These are phyloP conservation scores for Darevskia mixta DNA, from an alignment of 2,797 vertebrate species.

Conservation along the genomic window DNA sequence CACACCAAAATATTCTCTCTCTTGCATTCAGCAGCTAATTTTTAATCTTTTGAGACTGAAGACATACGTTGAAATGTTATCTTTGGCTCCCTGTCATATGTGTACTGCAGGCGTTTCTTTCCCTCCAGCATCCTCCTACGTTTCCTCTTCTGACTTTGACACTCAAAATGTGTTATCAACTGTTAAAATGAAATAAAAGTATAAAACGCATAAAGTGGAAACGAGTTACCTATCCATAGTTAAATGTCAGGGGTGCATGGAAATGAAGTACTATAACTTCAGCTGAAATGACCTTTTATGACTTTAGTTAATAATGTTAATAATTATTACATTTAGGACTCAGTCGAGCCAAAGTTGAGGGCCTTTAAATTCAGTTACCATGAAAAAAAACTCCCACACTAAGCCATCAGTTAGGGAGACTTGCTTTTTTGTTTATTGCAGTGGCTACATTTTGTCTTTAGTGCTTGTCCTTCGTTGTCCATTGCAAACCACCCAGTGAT, in stretches of 20 bases:
- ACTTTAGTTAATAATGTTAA: neutral
- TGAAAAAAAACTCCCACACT: neutral
- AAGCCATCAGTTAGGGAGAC: neutral
- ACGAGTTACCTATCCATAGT: neutral
- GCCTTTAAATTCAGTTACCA: neutral
- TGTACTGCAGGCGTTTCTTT: slow-evolving; percentile 18
- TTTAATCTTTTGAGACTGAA: neutral
- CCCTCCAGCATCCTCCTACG: slow-evolving; percentile 13
- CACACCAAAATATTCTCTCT: neutral
- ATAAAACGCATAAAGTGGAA: neutral
- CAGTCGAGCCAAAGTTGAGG: neutral
- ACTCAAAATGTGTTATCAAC: slow-evolving; percentile 4
- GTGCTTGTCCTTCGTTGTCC: neutral
- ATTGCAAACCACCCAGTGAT: too few relatives aligned
- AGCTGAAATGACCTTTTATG: neutral
- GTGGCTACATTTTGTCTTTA: neutral
- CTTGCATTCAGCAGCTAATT: neutral
- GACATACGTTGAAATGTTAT: slow-evolving; percentile 23
- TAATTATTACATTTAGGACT: neutral
- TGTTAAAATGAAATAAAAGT: neutral
- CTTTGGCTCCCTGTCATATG: slow-evolving; percentile 2
- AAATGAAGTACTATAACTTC: neutral
- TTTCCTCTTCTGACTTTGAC: slow-evolving; percentile 22
- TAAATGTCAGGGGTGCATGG: neutral
- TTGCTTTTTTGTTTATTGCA: neutral